Percentiles rank a stretch among this genome's conserved stretches.
Conservation (phyloP, 2,888 invertebrate species). For the Autographa pulchrina region DNA sequence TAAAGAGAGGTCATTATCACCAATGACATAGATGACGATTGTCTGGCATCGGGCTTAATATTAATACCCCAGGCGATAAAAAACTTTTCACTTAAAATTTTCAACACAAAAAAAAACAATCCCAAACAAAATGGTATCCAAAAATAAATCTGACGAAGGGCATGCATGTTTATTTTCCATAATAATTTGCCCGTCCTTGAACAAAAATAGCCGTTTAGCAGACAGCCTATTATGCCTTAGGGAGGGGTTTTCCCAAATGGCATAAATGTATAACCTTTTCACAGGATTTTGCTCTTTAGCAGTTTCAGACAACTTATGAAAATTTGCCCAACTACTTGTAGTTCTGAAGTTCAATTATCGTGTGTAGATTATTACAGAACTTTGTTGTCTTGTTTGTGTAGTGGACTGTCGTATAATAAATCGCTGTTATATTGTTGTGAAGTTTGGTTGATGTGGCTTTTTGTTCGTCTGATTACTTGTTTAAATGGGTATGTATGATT, state of each 20-base stretch:
- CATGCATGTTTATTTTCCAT: constrained; percentile 34
- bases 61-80: neutral
- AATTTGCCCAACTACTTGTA: constrained; percentile 38
- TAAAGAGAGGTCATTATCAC: neutral
- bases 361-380: constrained; percentile 43
- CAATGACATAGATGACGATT: neutral
- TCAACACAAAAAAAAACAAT: constrained; percentile 1
- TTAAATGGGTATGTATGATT: constrained; percentile 10
- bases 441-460: constrained; percentile 29
- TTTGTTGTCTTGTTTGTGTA: constrained; percentile 42
- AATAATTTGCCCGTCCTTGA: constrained; percentile 40
- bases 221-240: constrained; percentile 46
- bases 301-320: constrained; percentile 50
- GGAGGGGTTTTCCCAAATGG: constrained; percentile 56
- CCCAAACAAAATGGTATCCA: neutral
- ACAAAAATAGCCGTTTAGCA: constrained; percentile 46
- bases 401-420: constrained; percentile 45
- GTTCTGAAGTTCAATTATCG: constrained; percentile 48
- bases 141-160: constrained; percentile 19
- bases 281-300: constrained; percentile 43
- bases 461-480: constrained; percentile 26
- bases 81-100: neutral
- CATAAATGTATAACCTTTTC: constrained; percentile 58
- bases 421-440: constrained; percentile 42
- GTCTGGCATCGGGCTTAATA: neutral